Base-by-base conservation (phyloP, 2,797 vertebrate species). In the Ibycter americanus region DNA sequence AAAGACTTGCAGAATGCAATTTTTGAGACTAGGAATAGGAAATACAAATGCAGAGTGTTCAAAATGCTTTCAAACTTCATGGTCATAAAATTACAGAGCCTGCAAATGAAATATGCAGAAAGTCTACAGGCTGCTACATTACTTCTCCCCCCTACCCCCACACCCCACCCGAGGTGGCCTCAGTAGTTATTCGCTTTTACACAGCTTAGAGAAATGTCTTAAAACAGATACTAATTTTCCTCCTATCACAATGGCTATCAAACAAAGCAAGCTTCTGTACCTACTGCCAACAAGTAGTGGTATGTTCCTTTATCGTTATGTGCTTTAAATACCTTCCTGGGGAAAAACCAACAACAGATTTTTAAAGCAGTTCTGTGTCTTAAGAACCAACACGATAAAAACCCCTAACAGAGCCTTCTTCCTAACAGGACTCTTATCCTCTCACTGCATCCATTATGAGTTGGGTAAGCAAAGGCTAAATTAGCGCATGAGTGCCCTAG, bases 21-120 rank as follows among this genome's bases (percentile, higher is more conserved):
- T 87, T 42, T 54, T 77, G 56, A 92, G 62, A 42, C 15, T 19
- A 46, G 29, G 59, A 97, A 93, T 21, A 79, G 11, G n/a, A 97
- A 95, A 93, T 88, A 85, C 54, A 95, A 92, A 96, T 26, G 1
- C 15, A 63, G 65, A 56, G 70, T 88, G 59, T 88, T 94, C 58
- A 89, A 87, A 87, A 63, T 74, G 17, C 49, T 46, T 66, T 90
- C 44, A 86, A 76, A 77, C 42, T 73, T 95, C 72, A 94, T 46
- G 51, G 21, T 44, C 47, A 59, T 62, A 27, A 79, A 91, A 71
- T 91, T 89, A 40, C 65, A 77, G 90, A 74, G 31, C 36, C 36
- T 94, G 62, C n/a, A 89, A 85, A 58, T 83, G 68, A 91, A 96
- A 65, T 8, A 23, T 29, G 38, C 62, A 93, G 90, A 67, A 72